Evolutionary conservation across 2,797 vertebrate species (phyloP), one percentile per base, ranked within the genome.

Genomic region (Dipus sagitta): DNA sequence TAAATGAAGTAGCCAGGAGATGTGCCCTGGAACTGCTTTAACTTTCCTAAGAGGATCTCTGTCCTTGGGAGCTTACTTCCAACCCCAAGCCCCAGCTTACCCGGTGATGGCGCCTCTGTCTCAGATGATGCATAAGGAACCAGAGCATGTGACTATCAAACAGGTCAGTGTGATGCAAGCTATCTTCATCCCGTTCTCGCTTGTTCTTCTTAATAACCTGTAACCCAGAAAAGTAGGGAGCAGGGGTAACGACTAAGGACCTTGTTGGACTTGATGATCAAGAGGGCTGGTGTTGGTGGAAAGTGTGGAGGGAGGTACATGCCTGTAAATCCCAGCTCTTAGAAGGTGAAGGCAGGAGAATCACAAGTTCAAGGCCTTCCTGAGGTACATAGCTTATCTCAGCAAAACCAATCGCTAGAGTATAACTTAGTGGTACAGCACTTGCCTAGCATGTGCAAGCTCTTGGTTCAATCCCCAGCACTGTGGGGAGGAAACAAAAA

Each of bases 191-290:
- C 0, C 99, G 98, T 94, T 99, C 99, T 38, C 99, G 98, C 97
- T 99, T 99, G 98, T 99, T 99, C 98, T 99, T 99, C 98, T 99
- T 99, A 98, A 99, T 99, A 96, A 99, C 98, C 99, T 99, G 95
- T 5, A 54, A 78, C 11, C 52, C 17, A 34, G 75, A 20, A 15
- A 88, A 21, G 34, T 34, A 47, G 34, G 34, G 38, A 71, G 17
- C 4, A 3, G 13, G 8, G 1, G 0, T 15, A 2, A 76, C 38
- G 34, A 79, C 76, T 4, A 62, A 21, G 34, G 26, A 85, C 28
- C 23, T 11, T n/a, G 42, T 11, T n/a, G 42, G 58, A 76, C 54
- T 58, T 32, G 7, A 74, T 58, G 42, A 77, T 58, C 38, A 87
- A 82, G 82, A 10, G 54, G 54, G 54, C 65, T 65, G 86, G 18